Conservation (phyloP, 1,140 invertebrate genomes). For the Neotoxoptera formosana region DNA sequence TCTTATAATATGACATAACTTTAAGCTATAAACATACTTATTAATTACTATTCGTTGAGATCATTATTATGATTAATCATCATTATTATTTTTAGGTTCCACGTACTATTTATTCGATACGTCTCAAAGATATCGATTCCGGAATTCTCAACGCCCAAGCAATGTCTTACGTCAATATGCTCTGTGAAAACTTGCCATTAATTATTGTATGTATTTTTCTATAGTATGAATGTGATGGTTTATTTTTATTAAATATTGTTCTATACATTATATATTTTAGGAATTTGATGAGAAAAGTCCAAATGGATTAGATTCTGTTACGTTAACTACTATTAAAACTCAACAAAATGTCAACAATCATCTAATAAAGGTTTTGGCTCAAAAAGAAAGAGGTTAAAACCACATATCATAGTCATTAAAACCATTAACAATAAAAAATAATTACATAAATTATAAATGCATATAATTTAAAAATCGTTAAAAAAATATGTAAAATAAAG, state of each 20-base stretch:
- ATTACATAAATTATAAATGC: neutral
- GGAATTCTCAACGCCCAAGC: neutral
- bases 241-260: neutral
- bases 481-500: neutral
- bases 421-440: neutral
- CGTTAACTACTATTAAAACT: constrained; percentile 37
- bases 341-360: constrained; percentile 46
- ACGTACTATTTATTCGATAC: neutral
- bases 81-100: constrained; percentile 27
- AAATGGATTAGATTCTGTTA: constrained; percentile 26
- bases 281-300: constrained; percentile 28
- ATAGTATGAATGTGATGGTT: neutral
- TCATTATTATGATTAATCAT: too few relatives aligned
- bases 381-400: constrained; percentile 51
- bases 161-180: constrained; percentile 43
- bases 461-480: neutral
- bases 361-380: neutral
- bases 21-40: neutral
- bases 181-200: constrained; percentile 49
- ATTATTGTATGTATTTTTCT: constrained; percentile 37
- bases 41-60: neutral
- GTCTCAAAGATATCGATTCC: neutral
- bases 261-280: neutral
- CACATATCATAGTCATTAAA: neutral
- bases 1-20: too few relatives aligned